phyloP scores from a whole-genome alignment of 2,113 vertebrate species.

The Saccopteryx leptura region DNA sequence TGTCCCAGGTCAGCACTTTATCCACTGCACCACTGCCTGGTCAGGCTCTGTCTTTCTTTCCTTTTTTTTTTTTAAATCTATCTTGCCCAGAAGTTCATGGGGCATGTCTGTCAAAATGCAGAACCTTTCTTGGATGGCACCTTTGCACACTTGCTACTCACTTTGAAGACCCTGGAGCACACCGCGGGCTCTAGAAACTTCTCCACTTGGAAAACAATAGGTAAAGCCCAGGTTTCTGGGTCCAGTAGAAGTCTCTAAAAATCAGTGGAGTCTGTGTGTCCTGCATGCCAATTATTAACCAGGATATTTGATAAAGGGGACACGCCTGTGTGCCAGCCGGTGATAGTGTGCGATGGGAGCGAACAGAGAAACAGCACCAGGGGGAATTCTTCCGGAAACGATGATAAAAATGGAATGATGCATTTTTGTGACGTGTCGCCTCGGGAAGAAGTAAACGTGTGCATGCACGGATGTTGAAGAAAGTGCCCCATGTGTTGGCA shows the following conservation, averaged over 20 bases:
- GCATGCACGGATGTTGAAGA: neutral
- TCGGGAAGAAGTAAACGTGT: neutral
- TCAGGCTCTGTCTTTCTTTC: neutral
- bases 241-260: neutral
- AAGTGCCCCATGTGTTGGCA: neutral
- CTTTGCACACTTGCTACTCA: neutral
- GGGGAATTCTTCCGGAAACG: neutral
- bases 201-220: neutral
- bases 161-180: neutral
- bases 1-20: too few relatives aligned
- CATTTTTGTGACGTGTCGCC: neutral
- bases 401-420: neutral
- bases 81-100: neutral
- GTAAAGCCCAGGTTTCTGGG: neutral
- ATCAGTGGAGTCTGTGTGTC: neutral
- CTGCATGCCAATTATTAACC: neutral
- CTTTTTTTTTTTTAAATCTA: neutral
- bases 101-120: neutral
- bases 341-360: neutral
- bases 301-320: neutral
- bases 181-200: neutral
- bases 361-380: neutral
- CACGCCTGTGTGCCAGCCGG: neutral
- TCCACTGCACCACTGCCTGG: too few relatives aligned
- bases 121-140: neutral